These are phyloP conservation scores for Montipora sp. DNA, from an alignment of 64 coral and sea anemone genomes.

Conservation along the genomic window DNA sequence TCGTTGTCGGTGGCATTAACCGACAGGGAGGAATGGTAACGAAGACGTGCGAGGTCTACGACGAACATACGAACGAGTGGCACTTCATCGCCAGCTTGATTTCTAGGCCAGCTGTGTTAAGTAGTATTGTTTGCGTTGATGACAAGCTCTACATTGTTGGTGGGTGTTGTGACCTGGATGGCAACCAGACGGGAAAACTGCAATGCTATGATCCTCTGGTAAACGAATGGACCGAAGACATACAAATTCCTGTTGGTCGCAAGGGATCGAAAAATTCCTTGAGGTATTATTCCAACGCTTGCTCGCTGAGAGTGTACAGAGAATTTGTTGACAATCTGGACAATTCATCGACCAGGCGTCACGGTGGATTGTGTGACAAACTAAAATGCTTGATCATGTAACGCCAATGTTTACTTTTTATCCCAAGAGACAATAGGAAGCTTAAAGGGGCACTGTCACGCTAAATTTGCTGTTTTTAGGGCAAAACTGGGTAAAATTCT, in stretches of 20 bases:
- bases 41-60: neutral
- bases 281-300: conserved; percentile 9
- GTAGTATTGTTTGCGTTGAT: neutral
- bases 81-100: neutral
- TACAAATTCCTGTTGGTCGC: neutral
- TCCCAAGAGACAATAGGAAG: no score
- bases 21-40: no score
- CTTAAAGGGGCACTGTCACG: no score
- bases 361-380: neutral
- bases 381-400: neutral
- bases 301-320: neutral
- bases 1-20: neutral
- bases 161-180: neutral
- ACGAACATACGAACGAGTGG: conserved; percentile 10
- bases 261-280: neutral
- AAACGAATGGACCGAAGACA: neutral
- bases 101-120: neutral
- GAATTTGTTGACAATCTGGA: neutral
- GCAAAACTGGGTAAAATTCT: no score
- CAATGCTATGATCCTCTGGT: neutral
- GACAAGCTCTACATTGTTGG: neutral
- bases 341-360: neutral
- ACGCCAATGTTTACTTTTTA: neutral
- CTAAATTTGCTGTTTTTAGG: no score
- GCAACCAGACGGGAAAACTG: neutral